A percentile compares a stretch with the other conserved stretches of the same genome.
Evolutionary conservation across 2,113 vertebrate species (phyloP).

Genomic region (Muntiacus muntjak): DNA sequence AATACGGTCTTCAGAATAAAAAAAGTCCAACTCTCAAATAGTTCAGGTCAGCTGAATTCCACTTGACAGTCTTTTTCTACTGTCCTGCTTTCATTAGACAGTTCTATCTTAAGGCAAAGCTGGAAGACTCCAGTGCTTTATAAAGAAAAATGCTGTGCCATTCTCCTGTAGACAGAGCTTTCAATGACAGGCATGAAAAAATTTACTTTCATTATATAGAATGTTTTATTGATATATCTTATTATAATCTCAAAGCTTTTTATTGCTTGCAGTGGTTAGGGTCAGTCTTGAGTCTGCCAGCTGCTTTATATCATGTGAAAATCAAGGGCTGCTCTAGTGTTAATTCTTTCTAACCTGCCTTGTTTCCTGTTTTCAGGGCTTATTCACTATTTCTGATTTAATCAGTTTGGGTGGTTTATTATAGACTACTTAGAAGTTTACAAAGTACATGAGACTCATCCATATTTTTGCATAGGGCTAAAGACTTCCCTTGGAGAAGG

Average conservation of each 20-base stretch:
- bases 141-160: not conserved
- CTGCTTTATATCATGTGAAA: not conserved
- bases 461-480: not conserved
- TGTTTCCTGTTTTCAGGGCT: not conserved
- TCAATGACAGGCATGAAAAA: not conserved
- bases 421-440: not conserved
- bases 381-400: not conserved
- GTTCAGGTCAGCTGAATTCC: not conserved
- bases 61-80: not conserved
- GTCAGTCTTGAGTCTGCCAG: not conserved
- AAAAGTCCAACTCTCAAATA: not conserved
- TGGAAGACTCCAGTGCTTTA: not conserved
- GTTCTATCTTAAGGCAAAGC: not conserved
- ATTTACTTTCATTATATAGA: not conserved
- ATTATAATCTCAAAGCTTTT: not conserved
- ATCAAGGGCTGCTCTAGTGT: not conserved
- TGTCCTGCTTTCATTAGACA: not conserved
- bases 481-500: not conserved
- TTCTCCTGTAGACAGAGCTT: not conserved
- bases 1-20: not conserved
- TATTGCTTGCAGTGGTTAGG: not conserved
- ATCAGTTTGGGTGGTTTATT: not conserved
- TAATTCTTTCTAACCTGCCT: not conserved
- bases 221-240: not conserved
- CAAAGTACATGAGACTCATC: not conserved